Percentiles rank a stretch among this genome's conserved stretches.
phyloP scores from a whole-genome alignment of 2,888 invertebrate species.

The Trichopria drosophilae region DNA sequence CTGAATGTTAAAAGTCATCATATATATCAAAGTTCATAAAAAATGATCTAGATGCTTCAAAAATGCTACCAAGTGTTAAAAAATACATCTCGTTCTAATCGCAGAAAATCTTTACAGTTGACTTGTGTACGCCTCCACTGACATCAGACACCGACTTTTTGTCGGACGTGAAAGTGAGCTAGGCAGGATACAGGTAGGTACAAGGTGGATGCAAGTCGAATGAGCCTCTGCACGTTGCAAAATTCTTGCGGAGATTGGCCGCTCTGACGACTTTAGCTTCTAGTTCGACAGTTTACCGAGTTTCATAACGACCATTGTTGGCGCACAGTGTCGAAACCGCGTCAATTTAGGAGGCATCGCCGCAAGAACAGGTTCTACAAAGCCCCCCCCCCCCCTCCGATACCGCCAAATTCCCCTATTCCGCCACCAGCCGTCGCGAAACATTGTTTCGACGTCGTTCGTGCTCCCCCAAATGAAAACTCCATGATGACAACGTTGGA shows the following conservation, averaged over 20 bases:
- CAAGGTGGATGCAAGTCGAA: constrained; percentile 49
- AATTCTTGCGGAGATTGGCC: constrained; percentile 46
- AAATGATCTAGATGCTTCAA: too few species aligned
- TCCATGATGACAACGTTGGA: constrained; percentile 13
- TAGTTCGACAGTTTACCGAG: constrained; percentile 33
- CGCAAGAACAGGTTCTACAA: background rate
- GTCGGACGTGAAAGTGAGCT: constrained; percentile 46
- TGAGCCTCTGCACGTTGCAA: constrained; percentile 46
- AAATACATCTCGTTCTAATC: too few species aligned
- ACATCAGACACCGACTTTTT: constrained; percentile 41
- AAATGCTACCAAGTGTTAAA: too few species aligned
- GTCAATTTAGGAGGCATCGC: constrained; percentile 41
- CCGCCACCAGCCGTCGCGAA: too few species aligned
- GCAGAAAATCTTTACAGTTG: too few species aligned
- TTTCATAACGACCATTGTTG: constrained; percentile 50
- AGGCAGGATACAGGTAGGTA: constrained; percentile 16
- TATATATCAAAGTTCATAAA: too few species aligned
- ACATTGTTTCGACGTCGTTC: constrained; percentile 14
- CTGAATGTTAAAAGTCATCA: too few species aligned
- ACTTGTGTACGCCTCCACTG: too few species aligned
- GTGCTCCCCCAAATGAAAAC: constrained; percentile 21
- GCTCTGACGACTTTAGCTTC: constrained; percentile 36
- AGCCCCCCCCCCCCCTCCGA: too few species aligned
- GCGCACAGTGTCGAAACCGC: constrained; percentile 43
- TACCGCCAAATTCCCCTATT: too few species aligned